A percentile compares a stretch with the other conserved stretches of the same genome.
Evolutionary conservation across 2,888 invertebrate species (phyloP).

Genomic region (Meloe dianella): DNA sequence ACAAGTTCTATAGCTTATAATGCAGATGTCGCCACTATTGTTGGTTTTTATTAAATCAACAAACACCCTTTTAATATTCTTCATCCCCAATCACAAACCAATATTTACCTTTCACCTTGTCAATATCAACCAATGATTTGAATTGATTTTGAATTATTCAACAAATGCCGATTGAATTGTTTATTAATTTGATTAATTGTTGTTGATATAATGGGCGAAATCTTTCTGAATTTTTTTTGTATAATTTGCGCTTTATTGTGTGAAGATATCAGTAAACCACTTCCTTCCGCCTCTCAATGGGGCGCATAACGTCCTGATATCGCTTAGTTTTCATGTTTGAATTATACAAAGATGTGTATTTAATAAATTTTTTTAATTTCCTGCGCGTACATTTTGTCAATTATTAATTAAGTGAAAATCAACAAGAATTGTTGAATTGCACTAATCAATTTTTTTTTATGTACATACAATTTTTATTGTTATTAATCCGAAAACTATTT

Average conservation of each 20-base stretch:
- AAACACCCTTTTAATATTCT: conserved; percentile 4
- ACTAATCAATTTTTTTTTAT: conserved; percentile 14
- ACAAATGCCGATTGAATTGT: not conserved
- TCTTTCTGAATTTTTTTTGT: not conserved
- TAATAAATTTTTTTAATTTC: conserved; percentile 27
- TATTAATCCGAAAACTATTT: not conserved
- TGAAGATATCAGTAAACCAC: conserved; percentile 27
- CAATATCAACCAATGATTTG: not conserved
- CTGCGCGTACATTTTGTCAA: conserved; percentile 3
- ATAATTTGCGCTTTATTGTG: not conserved
- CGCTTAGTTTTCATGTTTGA: not conserved
- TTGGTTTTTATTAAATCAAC: not conserved
- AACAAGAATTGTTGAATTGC: not conserved
- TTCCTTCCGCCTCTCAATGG: conserved; percentile 23
- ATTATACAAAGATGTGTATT: conserved; percentile 16
- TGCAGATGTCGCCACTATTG: not conserved
- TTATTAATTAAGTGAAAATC: conserved; percentile 7
- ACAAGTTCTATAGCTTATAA: not conserved
- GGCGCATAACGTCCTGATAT: not conserved
- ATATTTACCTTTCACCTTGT: conserved; percentile 19
- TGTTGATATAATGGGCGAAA: not conserved
- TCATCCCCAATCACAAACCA: conserved; percentile 15
- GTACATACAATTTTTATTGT: not conserved
- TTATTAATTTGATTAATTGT: not conserved
- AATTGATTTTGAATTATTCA: conserved; percentile 15